A percentile compares a stretch with the other conserved stretches of the same genome.
Conservation (phyloP, 2,797 vertebrate genomes). For the Prunella strophiata region DNA sequence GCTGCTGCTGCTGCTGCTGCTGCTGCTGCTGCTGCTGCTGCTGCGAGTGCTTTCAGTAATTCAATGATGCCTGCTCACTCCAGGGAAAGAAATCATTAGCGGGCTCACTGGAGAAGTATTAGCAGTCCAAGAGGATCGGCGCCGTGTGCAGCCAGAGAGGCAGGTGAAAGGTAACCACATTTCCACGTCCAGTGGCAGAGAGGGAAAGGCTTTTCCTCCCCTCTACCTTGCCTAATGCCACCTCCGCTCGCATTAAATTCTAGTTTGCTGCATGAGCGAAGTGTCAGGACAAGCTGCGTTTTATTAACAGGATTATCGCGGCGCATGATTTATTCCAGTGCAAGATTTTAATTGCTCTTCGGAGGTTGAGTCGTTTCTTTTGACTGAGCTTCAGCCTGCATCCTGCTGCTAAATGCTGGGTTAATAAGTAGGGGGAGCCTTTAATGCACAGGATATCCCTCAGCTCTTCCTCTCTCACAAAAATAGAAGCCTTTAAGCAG, state of each 20-base stretch:
- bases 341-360: constrained; percentile 87
- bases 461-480: constrained; percentile 77
- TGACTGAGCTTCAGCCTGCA: constrained; percentile 82
- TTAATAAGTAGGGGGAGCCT: constrained; percentile 84
- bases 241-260: constrained; percentile 75
- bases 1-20: constrained; percentile 8
- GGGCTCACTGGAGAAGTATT: constrained; percentile 71
- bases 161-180: constrained; percentile 69
- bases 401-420: constrained; percentile 86
- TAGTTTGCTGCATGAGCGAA: constrained; percentile 82
- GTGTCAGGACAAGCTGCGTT: constrained; percentile 86
- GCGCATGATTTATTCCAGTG: constrained; percentile 85
- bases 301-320: constrained; percentile 87
- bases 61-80: constrained; percentile 77
- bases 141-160: constrained; percentile 45
- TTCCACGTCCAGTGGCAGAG: neutral
- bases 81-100: constrained; percentile 82
- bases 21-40: neutral
- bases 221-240: constrained; percentile 57
- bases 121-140: constrained; percentile 71
- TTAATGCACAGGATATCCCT: constrained; percentile 82
- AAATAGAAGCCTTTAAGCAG: constrained; percentile 68
- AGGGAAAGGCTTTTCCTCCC: constrained; percentile 45
- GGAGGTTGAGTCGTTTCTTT: constrained; percentile 84
- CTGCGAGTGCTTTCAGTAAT: constrained; percentile 75